phyloP scores from a whole-genome alignment of 2,888 invertebrate genomes.

The Ectemnius continuus region DNA sequence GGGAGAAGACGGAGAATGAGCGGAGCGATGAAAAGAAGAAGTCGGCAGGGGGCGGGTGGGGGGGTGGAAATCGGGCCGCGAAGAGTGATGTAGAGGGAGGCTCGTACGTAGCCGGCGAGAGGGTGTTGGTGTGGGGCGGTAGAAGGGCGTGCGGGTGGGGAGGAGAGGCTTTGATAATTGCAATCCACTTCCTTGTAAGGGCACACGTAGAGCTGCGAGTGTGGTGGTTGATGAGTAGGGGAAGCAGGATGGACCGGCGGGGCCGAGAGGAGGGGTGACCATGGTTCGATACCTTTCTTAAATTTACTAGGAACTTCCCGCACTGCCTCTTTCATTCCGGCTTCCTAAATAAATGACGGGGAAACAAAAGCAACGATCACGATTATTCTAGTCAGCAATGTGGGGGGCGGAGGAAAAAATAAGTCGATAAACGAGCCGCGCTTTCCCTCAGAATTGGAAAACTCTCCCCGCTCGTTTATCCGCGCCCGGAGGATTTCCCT shows the following conservation, averaged over 20 bases:
- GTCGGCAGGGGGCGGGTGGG: conserved; percentile 22
- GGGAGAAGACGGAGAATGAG: conserved; percentile 45
- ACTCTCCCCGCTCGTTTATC: not conserved
- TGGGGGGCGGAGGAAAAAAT: conserved; percentile 6
- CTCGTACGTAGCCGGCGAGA: conserved; percentile 6
- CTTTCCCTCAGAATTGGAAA: not conserved
- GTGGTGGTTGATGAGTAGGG: conserved; percentile 65
- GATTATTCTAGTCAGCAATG: conserved; percentile 39
- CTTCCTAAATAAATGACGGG: conserved; percentile 58
- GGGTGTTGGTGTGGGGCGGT: conserved; percentile 20
- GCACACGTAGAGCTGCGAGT: conserved; percentile 63
- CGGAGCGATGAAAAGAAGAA: conserved; percentile 56
- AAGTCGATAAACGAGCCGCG: conserved; percentile 26
- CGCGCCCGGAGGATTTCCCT: too few species aligned
- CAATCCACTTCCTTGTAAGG: conserved; percentile 72
- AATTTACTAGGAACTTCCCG: conserved; percentile 54
- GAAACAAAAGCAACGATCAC: conserved; percentile 46
- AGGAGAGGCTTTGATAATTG: conserved; percentile 75
- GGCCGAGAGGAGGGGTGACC: conserved; percentile 50
- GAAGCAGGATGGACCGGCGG: conserved; percentile 53
- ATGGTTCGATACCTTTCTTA: conserved; percentile 65
- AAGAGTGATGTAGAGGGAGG: not conserved
- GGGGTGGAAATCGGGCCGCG: conserved; percentile 2
- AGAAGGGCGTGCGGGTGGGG: conserved; percentile 40
- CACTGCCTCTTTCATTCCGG: conserved; percentile 5